These are phyloP conservation scores for Hesperia comma DNA, from an alignment of 2,888 invertebrate species.

Conservation along the genomic window DNA sequence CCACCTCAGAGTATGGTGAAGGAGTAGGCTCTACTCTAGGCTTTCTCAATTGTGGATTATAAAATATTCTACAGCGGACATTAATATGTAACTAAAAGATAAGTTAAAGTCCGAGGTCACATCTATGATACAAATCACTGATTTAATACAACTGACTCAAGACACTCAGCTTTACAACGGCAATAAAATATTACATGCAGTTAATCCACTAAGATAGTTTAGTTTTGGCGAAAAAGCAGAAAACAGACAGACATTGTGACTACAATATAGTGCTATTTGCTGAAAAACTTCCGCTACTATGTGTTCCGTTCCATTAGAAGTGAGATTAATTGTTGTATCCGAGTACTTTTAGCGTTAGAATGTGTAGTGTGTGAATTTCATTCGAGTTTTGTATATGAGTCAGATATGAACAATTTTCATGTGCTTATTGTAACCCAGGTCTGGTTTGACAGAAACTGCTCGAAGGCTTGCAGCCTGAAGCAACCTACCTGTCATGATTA, in stretches of 20 bases:
- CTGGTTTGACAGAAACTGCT: too few species aligned
- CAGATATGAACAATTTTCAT: too few species aligned
- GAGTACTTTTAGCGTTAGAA: not conserved
- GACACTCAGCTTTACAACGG: conserved; percentile 39
- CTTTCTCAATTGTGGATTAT: too few species aligned
- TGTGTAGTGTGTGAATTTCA: not conserved
- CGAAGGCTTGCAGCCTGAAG: too few species aligned
- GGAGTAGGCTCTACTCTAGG: too few species aligned
- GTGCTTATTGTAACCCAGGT: too few species aligned
- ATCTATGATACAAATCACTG: conserved; percentile 20
- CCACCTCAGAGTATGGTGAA: too few species aligned
- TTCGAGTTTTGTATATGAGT: not conserved
- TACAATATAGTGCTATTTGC: conserved; percentile 51
- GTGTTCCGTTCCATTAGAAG: conserved; percentile 40
- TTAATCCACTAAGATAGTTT: conserved; percentile 69
- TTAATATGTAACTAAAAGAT: too few species aligned
- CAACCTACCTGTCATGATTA: too few species aligned
- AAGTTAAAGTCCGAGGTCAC: too few species aligned
- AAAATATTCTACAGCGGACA: too few species aligned
- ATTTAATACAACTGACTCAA: conserved; percentile 39
- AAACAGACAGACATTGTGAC: conserved; percentile 58
- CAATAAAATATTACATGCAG: conserved; percentile 51
- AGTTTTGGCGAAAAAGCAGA: conserved; percentile 52
- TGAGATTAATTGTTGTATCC: conserved; percentile 33
- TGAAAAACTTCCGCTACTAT: conserved; percentile 44